Base-by-base conservation (phyloP, 2,797 vertebrate genomes). In the Peromyscus melanophrys region DNA sequence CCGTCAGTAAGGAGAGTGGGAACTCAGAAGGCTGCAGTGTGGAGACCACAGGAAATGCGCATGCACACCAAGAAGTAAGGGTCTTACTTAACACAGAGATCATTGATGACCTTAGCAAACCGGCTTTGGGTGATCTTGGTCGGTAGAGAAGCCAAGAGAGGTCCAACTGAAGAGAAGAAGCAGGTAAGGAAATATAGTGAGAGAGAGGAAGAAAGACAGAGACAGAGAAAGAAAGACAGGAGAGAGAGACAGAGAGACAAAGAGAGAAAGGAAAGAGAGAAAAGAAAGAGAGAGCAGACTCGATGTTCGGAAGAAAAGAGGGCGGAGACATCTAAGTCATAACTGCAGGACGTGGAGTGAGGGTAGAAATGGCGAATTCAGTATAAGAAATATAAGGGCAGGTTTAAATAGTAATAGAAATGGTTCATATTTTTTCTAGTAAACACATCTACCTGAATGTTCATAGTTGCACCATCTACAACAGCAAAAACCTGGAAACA, bases 401-500 rank as follows among this genome's bases (percentile, higher is more conserved):
- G 63, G 29, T 75, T 31, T 81, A 43, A 86, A 14, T 37, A 37
- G 23, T 29, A 29, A 65, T 37, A 19, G 89, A 91, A 86, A 59
- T 31, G 2, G 59, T 31, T 31, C 25, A 78, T 52, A 78, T 76
- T 73, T 21, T 88, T 81, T 37, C n/a, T 82, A 61, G 19, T n/a
- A 77, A 73, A 8, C 37, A 78, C 73, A 67, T 78, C 19, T 80
- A 40, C 9, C 23, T 65, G n/a, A 78, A 86, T 65, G 21, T 55
- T 76, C 17, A 61, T 40, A 61, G 59, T 10, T 29, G 27, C 19
- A 34, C 49, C 83, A 27, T 49, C 86, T 61, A 82, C 4, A 75
- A 31, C 4, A 80, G 76, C 8, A 86, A 89, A 93, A 92, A 75
- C 23, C n/a, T 94, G 16, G 52, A 92, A 95, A 31, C 80, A 89